These are phyloP conservation scores for Gastrophryne carolinensis DNA, from an alignment of 2,797 vertebrate species.

Conservation along the genomic window DNA sequence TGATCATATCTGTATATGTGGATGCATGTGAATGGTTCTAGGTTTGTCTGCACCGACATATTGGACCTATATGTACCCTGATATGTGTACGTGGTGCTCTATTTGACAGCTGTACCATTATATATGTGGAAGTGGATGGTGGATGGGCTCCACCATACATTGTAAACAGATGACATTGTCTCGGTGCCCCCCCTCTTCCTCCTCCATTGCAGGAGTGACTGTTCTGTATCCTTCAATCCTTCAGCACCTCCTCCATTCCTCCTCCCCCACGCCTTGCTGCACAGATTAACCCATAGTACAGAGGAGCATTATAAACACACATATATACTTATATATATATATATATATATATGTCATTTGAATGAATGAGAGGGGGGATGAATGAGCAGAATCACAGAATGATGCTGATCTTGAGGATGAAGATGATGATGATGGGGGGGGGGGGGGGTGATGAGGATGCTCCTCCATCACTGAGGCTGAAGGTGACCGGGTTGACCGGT, in stretches of 20 bases:
- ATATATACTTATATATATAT: too few species aligned
- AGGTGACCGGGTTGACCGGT: slow-evolving; percentile 10
- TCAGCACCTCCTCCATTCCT: slow-evolving; percentile 38
- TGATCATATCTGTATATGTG: too few species aligned
- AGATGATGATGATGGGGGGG: too few species aligned
- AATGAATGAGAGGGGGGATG: neutral
- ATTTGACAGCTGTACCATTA: too few species aligned
- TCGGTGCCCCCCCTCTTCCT: slow-evolving; percentile 20
- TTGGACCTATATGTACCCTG: too few species aligned
- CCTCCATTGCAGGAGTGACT: slow-evolving; percentile 41
- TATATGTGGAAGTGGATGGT: neutral
- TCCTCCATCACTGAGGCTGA: neutral
- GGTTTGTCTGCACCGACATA: too few species aligned
- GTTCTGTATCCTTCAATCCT: slow-evolving; percentile 27
- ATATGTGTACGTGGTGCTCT: too few species aligned
- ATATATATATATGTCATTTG: neutral
- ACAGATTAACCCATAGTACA: slow-evolving; percentile 11
- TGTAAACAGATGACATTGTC: slow-evolving; percentile 44
- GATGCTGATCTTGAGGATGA: too few species aligned
- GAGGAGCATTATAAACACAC: too few species aligned
- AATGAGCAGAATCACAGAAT: too few species aligned
- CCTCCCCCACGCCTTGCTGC: neutral
- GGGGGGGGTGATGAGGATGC: too few species aligned
- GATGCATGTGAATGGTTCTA: too few species aligned
- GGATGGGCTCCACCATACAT: neutral